These are phyloP conservation scores for Phanerotoma sp. DNA, from an alignment of 2,888 invertebrate species.

Conservation along the genomic window DNA sequence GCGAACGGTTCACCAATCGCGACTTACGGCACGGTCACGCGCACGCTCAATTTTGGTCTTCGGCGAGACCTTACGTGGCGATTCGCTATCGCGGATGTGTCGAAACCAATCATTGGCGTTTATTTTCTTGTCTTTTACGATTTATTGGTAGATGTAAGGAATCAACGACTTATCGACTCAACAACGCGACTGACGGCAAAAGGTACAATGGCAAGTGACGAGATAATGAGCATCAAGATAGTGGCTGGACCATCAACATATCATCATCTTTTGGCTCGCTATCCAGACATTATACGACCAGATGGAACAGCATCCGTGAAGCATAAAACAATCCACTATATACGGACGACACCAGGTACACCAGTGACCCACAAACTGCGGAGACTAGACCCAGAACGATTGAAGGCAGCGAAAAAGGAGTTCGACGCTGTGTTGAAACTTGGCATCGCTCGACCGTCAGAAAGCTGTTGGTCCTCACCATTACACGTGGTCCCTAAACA, in stretches of 20 bases:
- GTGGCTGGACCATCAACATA: no score
- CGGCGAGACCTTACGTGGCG: slow-evolving; percentile 41
- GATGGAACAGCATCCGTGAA: not conserved
- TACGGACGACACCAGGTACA: slow-evolving; percentile 45
- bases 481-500: slow-evolving; percentile 31
- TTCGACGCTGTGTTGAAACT: slow-evolving; percentile 44
- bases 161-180: slow-evolving; percentile 32
- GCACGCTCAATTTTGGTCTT: slow-evolving; percentile 40
- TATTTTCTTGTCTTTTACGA: slow-evolving; percentile 41
- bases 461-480: slow-evolving; percentile 41
- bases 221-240: no score
- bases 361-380: slow-evolving; percentile 43
- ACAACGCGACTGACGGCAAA: slow-evolving; percentile 17
- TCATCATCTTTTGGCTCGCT: no score
- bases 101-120: slow-evolving; percentile 46
- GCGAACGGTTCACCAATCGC: not conserved
- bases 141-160: slow-evolving; percentile 37
- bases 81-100: slow-evolving; percentile 44
- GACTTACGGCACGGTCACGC: slow-evolving; percentile 30
- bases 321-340: slow-evolving; percentile 33
- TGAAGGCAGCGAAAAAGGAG: slow-evolving; percentile 41
- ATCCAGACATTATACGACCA: not conserved
- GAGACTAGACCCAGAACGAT: slow-evolving; percentile 43
- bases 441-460: slow-evolving; percentile 52
- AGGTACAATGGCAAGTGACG: no score